Evolutionary conservation across 2,888 invertebrate species (phyloP), one percentile per base, ranked within the genome.

Genomic region (Plebejus melissa): DNA sequence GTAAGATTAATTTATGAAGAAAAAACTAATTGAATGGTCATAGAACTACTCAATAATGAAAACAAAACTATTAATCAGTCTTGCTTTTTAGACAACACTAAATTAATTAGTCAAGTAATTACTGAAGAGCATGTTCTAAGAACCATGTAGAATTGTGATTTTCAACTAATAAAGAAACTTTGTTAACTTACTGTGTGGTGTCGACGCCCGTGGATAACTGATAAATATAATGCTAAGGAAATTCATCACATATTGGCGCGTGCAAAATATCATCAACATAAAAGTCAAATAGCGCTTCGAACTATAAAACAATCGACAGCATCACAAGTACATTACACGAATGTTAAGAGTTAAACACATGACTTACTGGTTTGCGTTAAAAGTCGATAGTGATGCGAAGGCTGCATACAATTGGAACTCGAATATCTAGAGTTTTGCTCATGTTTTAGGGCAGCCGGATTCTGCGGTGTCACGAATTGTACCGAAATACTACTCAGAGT

Each of bases 161-260:
- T 22, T 57, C 16, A 13, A 70, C 9, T 22, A 70, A 69, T 75
- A 32, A 57, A 69, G 65, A n/a, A 74, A 46, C 70, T 57, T 74
- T 32, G 13, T 54, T 16, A 81, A 93, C 93, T 93, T 85, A 93
- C 91, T 90, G 83, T 93, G 93, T 86, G 93, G 93, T 88, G 93
- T 93, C 79, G 93, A 89, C 81, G 92, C 92, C 88, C 92, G 88
- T 84, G 92, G 92, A 89, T 93, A 93, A 86, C 93, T 93, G 92
- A 77, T 74, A 60, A 78, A 76, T 74, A 65, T 22, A 78, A 78
- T 75, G 88, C 86, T 93, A 89, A 93, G 90, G 88, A 90, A 90
- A 86, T 82, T 74, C 60, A 69, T 76, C 76, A 74, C 76, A 60
- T 69, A 75, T 76, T 41, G 72, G 77, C 69, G 75, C 76, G 57